Conservation (phyloP, 1,140 invertebrate species). For the Zophobas morio region DNA sequence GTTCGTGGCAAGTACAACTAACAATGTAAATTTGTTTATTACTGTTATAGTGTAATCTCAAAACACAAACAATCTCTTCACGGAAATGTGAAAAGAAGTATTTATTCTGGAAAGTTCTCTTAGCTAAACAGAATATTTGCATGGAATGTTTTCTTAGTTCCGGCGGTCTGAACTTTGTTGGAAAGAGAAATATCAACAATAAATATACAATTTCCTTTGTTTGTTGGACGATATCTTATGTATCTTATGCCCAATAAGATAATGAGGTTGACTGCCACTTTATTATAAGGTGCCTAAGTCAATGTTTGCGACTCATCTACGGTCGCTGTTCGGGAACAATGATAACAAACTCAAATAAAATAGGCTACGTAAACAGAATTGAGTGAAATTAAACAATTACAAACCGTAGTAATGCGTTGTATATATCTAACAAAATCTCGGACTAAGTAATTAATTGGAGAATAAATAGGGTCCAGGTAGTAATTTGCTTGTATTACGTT, state of each 20-base stretch:
- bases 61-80: slow-evolving; percentile 6
- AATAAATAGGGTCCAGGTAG: slow-evolving; percentile 6
- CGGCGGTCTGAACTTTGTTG: not conserved
- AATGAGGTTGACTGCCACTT: slow-evolving; percentile 31
- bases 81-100: not conserved
- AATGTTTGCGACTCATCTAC: slow-evolving; percentile 34
- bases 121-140: not conserved
- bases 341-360: slow-evolving; percentile 42
- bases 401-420: not conserved
- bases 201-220: slow-evolving; percentile 2
- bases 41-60: slow-evolving; percentile 23
- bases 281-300: slow-evolving; percentile 38
- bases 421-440: slow-evolving; percentile 6
- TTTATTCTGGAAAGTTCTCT: not conserved
- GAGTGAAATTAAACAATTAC: slow-evolving; percentile 37
- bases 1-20: slow-evolving; percentile 29
- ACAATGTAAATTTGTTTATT: slow-evolving; percentile 39
- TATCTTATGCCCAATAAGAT: slow-evolving; percentile 20
- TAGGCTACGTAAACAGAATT: slow-evolving; percentile 18
- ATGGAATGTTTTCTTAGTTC: not conserved
- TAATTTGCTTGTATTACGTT: slow-evolving; percentile 33
- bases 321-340: slow-evolving; percentile 22
- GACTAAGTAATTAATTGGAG: slow-evolving; percentile 16
- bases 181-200: not conserved
- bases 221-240: not conserved